Evolutionary conservation across 2,888 invertebrate genomes (phyloP), one percentile per base, ranked within the genome.

Genomic region (Hofmannophila pseudospretella): DNA sequence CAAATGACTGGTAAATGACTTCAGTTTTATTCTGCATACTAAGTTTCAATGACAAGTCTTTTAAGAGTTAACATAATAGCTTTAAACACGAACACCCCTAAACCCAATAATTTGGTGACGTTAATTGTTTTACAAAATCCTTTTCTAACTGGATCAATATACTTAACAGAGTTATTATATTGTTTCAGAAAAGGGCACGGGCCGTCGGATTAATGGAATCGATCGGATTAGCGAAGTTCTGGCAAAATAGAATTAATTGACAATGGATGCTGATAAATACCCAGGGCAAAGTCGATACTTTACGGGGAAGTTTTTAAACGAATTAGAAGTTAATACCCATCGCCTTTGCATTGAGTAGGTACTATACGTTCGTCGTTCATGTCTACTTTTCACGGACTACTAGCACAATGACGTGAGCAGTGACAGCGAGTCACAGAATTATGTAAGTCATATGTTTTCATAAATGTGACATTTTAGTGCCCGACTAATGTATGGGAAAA

Each of bases 161-260:
- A 73, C 66, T 64, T 79, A 77, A 84, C 66, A 51, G 58, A 70
- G 77, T 82, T 77, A 79, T 67, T 65, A 67, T 73, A 67, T 69
- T 76, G 75, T 77, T 76, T 57, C 16, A 23, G 16, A 16, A 58
- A 58, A 58, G 59, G 65, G 63, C 56, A 51, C 49, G 54, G 58
- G 53, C n/a, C 54, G 41, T 31, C 23, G 45, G 47, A 58, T 63
- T 67, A 58, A 58, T 57, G 50, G 67, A 68, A 74, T 81, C 81
- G 80, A 82, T 80, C 54, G 70, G 78, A 78, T 82, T 79, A 80
- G 67, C 72, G 63, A 78, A 81, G 72, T 82, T 68, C 68, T 58
- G 71, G 70, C 68, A 63, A 71, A 76, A 78, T 67, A 67, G 68
- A 78, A 80, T 82, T 82, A 79, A 80, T 81, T 70, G 67, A 54